Percentiles rank a stretch among this genome's conserved stretches.
Evolutionary conservation across 2,797 vertebrate genomes (phyloP).

Genomic region (Staurois parvus): DNA sequence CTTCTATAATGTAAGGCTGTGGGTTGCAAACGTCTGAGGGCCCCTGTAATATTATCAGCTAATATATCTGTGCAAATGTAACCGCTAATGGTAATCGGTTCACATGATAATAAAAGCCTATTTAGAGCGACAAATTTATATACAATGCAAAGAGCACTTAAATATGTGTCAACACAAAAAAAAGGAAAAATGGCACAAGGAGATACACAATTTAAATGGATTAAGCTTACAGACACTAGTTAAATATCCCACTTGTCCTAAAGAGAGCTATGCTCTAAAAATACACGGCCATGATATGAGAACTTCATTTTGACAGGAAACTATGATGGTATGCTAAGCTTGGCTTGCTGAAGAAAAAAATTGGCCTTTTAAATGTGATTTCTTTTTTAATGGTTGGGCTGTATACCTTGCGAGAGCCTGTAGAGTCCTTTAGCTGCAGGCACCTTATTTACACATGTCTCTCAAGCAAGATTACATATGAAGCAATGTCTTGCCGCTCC

Average conservation of each 20-base stretch:
- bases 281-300: conserved; percentile 24
- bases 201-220: conserved; percentile 29
- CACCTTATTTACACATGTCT: not conserved
- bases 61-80: not conserved
- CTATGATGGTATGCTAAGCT: not conserved
- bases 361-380: conserved; percentile 1
- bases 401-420: not conserved
- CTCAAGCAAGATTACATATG: conserved; percentile 4
- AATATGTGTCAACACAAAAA: conserved; percentile 17
- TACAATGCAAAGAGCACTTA: conserved; percentile 12
- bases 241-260: conserved; percentile 15
- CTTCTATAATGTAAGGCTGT: conserved; percentile 1
- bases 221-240: conserved; percentile 20
- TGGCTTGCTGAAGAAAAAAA: conserved; percentile 16
- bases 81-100: not conserved
- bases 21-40: not conserved
- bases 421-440: conserved; percentile 3
- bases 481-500: not conserved
- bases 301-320: conserved; percentile 27
- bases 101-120: conserved; percentile 5
- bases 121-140: conserved; percentile 19
- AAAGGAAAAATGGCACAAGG: conserved; percentile 10
- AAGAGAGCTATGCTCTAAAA: conserved; percentile 6
- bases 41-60: conserved; percentile 13
- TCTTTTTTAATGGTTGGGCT: not conserved